phyloP scores from a whole-genome alignment of 2,113 vertebrate species.

The Alexandromys fortis region DNA sequence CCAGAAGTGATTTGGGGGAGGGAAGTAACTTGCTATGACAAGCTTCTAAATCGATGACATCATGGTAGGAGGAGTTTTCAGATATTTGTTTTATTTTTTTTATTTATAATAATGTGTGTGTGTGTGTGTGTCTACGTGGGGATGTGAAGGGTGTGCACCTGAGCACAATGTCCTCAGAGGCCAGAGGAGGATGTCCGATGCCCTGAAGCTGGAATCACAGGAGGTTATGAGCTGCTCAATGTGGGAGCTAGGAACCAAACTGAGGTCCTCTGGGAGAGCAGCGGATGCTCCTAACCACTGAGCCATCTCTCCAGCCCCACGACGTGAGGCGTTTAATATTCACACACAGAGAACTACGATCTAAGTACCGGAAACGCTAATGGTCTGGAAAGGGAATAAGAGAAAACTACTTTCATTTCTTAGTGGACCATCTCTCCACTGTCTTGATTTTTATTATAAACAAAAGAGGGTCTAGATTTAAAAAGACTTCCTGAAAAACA shows the following conservation, averaged over 20 bases:
- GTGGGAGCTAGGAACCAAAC: not conserved
- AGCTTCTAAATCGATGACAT: not conserved
- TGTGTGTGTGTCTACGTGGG: not conserved
- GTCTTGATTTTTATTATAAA: not conserved
- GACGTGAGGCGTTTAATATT: not conserved
- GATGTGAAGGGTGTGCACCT: not conserved
- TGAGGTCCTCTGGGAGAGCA: not conserved
- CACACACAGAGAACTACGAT: not conserved
- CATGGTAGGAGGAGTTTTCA: not conserved
- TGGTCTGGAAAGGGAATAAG: too few species aligned
- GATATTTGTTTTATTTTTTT: not conserved
- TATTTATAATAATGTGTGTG: not conserved
- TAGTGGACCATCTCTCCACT: not conserved
- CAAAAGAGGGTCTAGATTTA: not conserved
- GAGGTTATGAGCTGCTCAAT: not conserved
- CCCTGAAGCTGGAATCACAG: not conserved
- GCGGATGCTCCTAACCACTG: not conserved
- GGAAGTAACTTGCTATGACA: not conserved
- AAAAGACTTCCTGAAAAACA: not conserved
- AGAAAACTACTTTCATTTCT: not conserved
- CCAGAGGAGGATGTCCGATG: not conserved
- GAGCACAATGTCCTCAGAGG: not conserved
- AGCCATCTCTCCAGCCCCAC: not conserved
- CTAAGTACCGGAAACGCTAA: not conserved
- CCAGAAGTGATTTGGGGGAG: not conserved